A percentile compares a stretch with the other conserved stretches of the same genome.
These are phyloP conservation scores for Drosophila villosipedis DNA, from an alignment of 2,888 invertebrate genomes.

Conservation along the genomic window DNA sequence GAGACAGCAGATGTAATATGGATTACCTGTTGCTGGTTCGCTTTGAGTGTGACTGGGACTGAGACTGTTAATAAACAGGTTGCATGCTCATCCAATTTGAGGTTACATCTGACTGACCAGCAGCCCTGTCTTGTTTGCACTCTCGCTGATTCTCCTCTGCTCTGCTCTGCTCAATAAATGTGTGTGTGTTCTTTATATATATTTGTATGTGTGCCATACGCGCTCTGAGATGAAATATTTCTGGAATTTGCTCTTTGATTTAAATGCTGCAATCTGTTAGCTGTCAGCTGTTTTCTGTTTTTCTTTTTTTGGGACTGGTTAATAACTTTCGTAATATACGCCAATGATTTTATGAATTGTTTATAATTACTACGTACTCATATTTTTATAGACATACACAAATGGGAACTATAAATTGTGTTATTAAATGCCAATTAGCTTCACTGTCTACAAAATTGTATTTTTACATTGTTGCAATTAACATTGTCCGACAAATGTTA, in stretches of 20 bases:
- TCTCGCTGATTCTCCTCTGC: slow-evolving; percentile 9
- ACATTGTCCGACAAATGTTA: background rate
- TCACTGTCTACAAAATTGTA: background rate
- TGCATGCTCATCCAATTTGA: slow-evolving; percentile 46
- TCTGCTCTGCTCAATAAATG: background rate
- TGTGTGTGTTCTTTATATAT: background rate
- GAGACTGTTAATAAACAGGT: slow-evolving; percentile 40
- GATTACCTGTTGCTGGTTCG: slow-evolving; percentile 63
- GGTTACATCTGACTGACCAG: slow-evolving; percentile 43
- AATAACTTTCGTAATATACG: background rate
- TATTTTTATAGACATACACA: background rate
- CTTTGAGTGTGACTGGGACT: slow-evolving; percentile 1
- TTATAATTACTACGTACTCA: background rate
- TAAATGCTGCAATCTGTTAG: slow-evolving; percentile 17
- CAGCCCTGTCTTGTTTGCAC: slow-evolving; percentile 24
- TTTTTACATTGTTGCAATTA: background rate
- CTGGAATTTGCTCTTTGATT: background rate
- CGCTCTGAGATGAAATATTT: slow-evolving; percentile 2
- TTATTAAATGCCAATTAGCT: background rate
- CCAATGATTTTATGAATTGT: background rate
- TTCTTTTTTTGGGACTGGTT: background rate
- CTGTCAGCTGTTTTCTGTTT: slow-evolving; percentile 34
- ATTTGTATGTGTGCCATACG: slow-evolving; percentile 11
- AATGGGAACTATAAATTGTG: background rate
- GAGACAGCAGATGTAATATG: slow-evolving; percentile 64